Base-by-base conservation (phyloP, 2,888 invertebrate species). In the Mimumesa dahlbomi region DNA sequence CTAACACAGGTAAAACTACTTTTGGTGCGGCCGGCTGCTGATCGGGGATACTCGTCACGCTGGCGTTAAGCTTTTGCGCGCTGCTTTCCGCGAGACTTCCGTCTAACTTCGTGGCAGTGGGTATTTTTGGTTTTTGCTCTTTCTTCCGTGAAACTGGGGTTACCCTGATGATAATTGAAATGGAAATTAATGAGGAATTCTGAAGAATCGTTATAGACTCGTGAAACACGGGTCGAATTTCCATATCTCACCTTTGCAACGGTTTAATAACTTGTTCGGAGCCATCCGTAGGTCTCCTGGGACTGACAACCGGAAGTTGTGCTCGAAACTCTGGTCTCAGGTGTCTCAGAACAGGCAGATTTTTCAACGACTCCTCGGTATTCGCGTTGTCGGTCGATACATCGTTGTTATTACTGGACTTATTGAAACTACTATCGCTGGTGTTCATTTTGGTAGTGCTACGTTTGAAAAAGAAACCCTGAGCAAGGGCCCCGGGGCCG, bases 241-340 rank as follows among this genome's bases (percentile, higher is more conserved):
- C n/a, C 36, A 83, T 42, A 2, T 5, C 14, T 57, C 21, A 86
- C 89, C 87, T 88, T 62, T 87, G 87, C 53, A 88, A 61, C 0
- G 88, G 87, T 63, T 86, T 89, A 40, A 88, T 83, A 40, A 88
- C 68, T 77, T 89, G 88, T 79, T 89, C 89, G 46, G 85, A 83
- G n/a, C 89, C 88, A 46, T 89, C 88, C 53, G 89, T 87, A n/a
- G 88, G 83, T 75, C 82, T 82, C 54, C 86, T 82, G 7, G 85
- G 78, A 56, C 83, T 84, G 25, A 93, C 89, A 16, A 94, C 93
- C 0, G 95, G 94, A 75, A 97, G 90, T 86, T 96, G 96, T 0
- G 96, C 96, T 18, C 96, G 91, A 87, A 97, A 97, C 86, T 97
- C 96, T 0, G 96, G 95, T 84, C 96, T 92, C 69, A 97, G 90